Evolutionary conservation across 1,140 invertebrate genomes (phyloP).

Genomic region (Hirudo medicinalis): DNA sequence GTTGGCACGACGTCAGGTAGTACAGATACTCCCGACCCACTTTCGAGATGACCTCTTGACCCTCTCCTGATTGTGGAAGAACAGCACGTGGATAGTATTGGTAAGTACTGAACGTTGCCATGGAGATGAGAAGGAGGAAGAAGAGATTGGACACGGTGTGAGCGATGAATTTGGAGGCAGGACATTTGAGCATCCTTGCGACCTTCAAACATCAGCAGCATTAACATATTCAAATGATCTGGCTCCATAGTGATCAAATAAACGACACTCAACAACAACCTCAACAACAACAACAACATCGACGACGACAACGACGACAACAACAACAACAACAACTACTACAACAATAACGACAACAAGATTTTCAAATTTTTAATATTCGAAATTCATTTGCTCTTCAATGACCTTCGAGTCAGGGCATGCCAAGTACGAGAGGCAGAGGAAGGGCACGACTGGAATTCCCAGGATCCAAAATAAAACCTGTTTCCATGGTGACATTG

Average conservation of each 20-base stretch:
- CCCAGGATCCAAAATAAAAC: conserved; percentile 76
- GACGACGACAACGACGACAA: not conserved
- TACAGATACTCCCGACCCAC: conserved; percentile 26
- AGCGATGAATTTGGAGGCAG: conserved; percentile 37
- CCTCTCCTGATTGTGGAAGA: not conserved
- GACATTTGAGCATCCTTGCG: conserved; percentile 33
- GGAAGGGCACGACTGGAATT: conserved; percentile 79
- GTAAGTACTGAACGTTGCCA: conserved; percentile 33
- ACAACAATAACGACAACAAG: not conserved
- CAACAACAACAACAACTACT: not conserved
- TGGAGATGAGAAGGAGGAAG: conserved; percentile 38
- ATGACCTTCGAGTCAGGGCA: conserved; percentile 78
- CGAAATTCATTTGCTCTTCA: conserved; percentile 29
- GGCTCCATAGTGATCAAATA: not conserved
- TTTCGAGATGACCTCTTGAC: conserved; percentile 26
- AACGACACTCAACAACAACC: not conserved
- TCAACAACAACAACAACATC: conserved; percentile 5
- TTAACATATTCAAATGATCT: too few relatives aligned
- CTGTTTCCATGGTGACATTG: conserved; percentile 47
- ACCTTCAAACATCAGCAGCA: conserved; percentile 25
- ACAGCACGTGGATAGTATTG: not conserved
- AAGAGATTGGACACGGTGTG: conserved; percentile 38
- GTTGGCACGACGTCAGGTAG: too few relatives aligned
- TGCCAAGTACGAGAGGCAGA: conserved; percentile 79
- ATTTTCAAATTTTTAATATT: not conserved